Conservation (phyloP, 2,888 invertebrate species). For the Lasioglossum villosulum region DNA sequence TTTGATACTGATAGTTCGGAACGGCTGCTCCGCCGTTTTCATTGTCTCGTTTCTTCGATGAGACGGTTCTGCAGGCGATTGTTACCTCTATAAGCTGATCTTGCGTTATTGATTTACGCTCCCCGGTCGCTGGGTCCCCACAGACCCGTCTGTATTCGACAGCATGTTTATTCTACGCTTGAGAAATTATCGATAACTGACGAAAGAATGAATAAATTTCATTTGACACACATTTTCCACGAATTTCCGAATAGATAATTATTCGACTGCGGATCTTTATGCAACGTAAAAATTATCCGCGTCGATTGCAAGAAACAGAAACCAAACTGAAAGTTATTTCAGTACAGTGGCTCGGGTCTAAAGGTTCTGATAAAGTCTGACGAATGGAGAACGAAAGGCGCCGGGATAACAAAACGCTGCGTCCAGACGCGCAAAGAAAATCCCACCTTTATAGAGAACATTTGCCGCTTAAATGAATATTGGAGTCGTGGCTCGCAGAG, state of each 20-base stretch:
- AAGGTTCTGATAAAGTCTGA: too few relatives aligned
- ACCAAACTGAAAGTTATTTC: too few relatives aligned
- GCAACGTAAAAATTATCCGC: too few relatives aligned
- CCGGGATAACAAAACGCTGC: too few relatives aligned
- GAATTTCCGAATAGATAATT: background rate
- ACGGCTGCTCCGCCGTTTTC: background rate
- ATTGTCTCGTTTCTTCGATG: background rate
- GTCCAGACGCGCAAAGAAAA: too few relatives aligned
- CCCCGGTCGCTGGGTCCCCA: background rate
- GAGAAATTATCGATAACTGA: too few relatives aligned
- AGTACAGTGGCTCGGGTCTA: too few relatives aligned
- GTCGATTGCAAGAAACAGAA: too few relatives aligned
- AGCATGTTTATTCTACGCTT: background rate
- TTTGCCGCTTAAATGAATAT: background rate
- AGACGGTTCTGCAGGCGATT: background rate
- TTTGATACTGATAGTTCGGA: slow-evolving; percentile 7
- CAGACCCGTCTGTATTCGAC: background rate
- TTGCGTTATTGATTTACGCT: background rate
- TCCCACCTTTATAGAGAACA: too few relatives aligned
- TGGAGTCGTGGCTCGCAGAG: background rate
- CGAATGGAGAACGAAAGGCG: too few relatives aligned
- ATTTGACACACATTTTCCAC: background rate
- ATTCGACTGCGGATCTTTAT: too few relatives aligned
- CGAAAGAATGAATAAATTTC: too few relatives aligned
- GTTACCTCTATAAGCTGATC: background rate